Evolutionary conservation across 2,797 vertebrate species (phyloP).

Genomic region (Arrhamphus sclerolepis): DNA sequence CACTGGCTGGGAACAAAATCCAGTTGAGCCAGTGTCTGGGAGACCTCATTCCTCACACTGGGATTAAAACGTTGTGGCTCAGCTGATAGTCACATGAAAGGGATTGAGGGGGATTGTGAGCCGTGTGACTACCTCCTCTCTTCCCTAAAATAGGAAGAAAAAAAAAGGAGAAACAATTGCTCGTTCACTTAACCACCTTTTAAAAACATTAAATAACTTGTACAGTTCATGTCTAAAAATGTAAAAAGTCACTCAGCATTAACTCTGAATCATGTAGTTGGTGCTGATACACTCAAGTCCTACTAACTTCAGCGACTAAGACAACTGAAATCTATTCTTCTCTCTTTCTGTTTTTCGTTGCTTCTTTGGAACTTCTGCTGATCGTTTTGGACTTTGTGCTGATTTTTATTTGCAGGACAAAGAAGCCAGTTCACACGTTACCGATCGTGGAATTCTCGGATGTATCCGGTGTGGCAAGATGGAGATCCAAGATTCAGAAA

Average conservation of each 20-base stretch:
- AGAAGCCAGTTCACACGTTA: conserved; percentile 80
- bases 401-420: conserved; percentile 63
- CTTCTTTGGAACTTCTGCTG: no score
- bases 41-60: conserved; percentile 66
- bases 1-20: conserved; percentile 13
- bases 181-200: no score
- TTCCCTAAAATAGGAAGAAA: conserved; percentile 17
- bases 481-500: conserved; percentile 76
- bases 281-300: no score
- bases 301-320: no score
- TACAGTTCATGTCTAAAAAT: no score
- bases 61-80: conserved; percentile 82
- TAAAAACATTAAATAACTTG: no score
- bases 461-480: conserved; percentile 89
- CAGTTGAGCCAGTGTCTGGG: conserved; percentile 41
- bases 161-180: no score
- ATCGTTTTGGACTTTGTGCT: not conserved
- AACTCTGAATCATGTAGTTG: no score
- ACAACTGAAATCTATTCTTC: no score
- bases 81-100: conserved; percentile 96
- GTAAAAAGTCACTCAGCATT: no score
- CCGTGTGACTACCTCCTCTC: conserved; percentile 75
- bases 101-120: conserved; percentile 85
- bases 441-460: conserved; percentile 84
- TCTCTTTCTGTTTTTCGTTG: no score